Percentiles rank a stretch among this genome's conserved stretches.
phyloP scores from a whole-genome alignment of 2,888 invertebrate genomes.

The Limenitis camilla region DNA sequence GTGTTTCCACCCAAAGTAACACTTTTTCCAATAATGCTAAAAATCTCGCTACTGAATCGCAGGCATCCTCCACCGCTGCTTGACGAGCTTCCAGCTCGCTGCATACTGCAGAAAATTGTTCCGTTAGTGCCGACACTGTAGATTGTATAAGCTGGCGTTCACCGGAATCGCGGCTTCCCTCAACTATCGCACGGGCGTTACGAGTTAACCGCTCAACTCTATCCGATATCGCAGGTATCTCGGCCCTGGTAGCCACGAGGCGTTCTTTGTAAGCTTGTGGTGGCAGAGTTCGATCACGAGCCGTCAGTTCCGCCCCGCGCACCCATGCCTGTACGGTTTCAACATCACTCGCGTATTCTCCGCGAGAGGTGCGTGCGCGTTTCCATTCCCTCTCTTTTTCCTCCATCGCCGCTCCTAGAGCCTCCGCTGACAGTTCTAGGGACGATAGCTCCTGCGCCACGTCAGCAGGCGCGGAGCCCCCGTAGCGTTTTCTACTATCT shows the following conservation, averaged over 20 bases:
- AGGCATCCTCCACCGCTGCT: slow-evolving; percentile 87
- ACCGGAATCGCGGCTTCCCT: slow-evolving; percentile 84
- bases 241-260: slow-evolving; percentile 83
- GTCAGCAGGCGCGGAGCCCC: slow-evolving; percentile 82
- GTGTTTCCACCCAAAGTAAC: slow-evolving; percentile 88
- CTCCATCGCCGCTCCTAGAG: slow-evolving; percentile 86
- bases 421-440: slow-evolving; percentile 87
- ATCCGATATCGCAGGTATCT: slow-evolving; percentile 81
- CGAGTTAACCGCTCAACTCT: slow-evolving; percentile 84
- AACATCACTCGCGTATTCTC: slow-evolving; percentile 85
- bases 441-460: slow-evolving; percentile 86
- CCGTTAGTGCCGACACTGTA: slow-evolving; percentile 83
- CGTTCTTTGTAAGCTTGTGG: slow-evolving; percentile 85
- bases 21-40: slow-evolving; percentile 87
- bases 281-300: slow-evolving; percentile 85
- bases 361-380: slow-evolving; percentile 86
- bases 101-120: slow-evolving; percentile 85
- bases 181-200: slow-evolving; percentile 85
- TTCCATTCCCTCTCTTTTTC: slow-evolving; percentile 91
- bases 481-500: slow-evolving; percentile 77
- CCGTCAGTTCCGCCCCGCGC: slow-evolving; percentile 85
- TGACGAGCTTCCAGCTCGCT: slow-evolving; percentile 88
- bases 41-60: slow-evolving; percentile 92
- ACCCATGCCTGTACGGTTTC: slow-evolving; percentile 90
- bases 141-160: slow-evolving; percentile 84